Conservation (phyloP, 2,888 invertebrate species). For the Lepidocyrtinus sp. region DNA sequence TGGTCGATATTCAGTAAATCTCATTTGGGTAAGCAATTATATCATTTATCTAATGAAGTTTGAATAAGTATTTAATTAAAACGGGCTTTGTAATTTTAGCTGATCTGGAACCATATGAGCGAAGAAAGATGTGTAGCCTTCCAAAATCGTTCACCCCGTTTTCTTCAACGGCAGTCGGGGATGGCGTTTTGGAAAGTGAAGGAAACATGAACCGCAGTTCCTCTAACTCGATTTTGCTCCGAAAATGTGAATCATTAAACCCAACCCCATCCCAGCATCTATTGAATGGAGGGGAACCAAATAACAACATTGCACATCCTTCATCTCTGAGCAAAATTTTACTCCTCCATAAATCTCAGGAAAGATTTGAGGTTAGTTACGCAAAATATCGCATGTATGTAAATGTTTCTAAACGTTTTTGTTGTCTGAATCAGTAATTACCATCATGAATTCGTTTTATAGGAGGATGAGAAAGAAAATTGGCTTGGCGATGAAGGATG, state of each 20-base stretch:
- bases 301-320: slow-evolving; percentile 59
- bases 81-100: slow-evolving; percentile 13
- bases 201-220: slow-evolving; percentile 55
- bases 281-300: slow-evolving; percentile 53
- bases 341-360: slow-evolving; percentile 58
- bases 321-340: slow-evolving; percentile 61
- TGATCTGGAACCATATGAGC: slow-evolving; percentile 64
- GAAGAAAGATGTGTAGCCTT: slow-evolving; percentile 65
- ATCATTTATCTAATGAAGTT: background rate
- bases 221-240: slow-evolving; percentile 63
- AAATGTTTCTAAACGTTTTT: background rate
- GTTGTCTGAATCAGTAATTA: too few relatives aligned
- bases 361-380: slow-evolving; percentile 58
- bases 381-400: background rate
- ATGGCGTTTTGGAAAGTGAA: slow-evolving; percentile 54
- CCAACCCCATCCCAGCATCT: slow-evolving; percentile 62
- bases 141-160: slow-evolving; percentile 67
- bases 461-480: slow-evolving; percentile 66
- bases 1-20: slow-evolving; percentile 65
- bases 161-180: slow-evolving; percentile 52
- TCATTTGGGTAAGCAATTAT: slow-evolving; percentile 57
- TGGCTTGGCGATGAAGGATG: slow-evolving; percentile 58
- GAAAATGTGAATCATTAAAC: slow-evolving; percentile 66
- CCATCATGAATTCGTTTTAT: slow-evolving; percentile 20
- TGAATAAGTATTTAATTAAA: background rate